Evolutionary conservation across 1,140 invertebrate genomes (phyloP), one percentile per base, ranked within the genome.

Genomic region (Megathymus violae): DNA sequence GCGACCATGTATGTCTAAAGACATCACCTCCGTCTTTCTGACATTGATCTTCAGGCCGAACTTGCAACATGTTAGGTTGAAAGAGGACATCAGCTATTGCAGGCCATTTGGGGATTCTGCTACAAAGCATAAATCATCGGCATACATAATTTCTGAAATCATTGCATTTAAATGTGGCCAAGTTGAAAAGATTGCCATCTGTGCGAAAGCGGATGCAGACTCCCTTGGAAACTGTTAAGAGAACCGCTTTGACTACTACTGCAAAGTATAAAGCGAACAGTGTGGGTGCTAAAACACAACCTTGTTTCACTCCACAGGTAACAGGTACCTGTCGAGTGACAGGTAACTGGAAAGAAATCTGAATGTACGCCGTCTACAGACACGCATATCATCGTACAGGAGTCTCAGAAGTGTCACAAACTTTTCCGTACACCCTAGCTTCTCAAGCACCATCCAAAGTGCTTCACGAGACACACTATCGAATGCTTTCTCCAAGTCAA

Each of bases 21-120:
- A 56, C 63, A 73, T 69, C 16, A 71, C 65, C 25, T 74, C 72
- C 3, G 59, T 67, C 22, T 71, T 68, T 47, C 69, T 62, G 41
- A 67, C 63, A 41, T 43, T 74, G 43, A 68, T 47, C 4, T 64
- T 69, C 4, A 69, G 50, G 17, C 67, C 67, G 19, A 67, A 73
- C 7, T 48, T 67, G n/a, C 56, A 15, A 41, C 71, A 69, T 1
- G 36, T 14, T 11, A 52, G 0, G 54, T 70, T 3, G 11, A 69
- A 48, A 13, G 5, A 9, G 4, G 38, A 10, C 38, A 67, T 34
- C 2, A 74, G 41, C 25, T 36, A 36, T 19, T 74, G 64, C 34
- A 75, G 62, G 10, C 51, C 48, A 7, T 50, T 44, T 41, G 61
- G 46, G 17, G 64, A 54, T 60, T 69, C 62, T 38, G 64, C 46